These are phyloP conservation scores for Nudaria mundana DNA, from an alignment of 2,888 invertebrate genomes.

Conservation along the genomic window DNA sequence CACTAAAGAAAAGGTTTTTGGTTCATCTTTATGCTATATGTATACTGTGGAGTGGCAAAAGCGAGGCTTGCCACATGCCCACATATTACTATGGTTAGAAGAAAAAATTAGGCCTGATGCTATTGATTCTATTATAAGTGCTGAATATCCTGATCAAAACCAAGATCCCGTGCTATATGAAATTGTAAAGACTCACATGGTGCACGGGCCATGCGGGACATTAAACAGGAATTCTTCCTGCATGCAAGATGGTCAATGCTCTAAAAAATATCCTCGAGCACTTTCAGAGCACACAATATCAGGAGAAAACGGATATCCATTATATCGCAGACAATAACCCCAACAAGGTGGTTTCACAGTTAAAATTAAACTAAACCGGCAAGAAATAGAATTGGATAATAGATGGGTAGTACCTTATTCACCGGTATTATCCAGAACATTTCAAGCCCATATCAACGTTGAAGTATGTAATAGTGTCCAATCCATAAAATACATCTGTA, in stretches of 20 bases:
- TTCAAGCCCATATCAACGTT: slow-evolving; percentile 6
- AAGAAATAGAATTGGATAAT: neutral
- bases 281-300: neutral
- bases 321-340: neutral
- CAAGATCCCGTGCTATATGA: neutral
- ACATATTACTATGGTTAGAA: neutral
- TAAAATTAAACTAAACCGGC: neutral
- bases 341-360: neutral
- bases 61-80: too few species aligned
- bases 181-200: neutral
- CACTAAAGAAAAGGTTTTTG: too few species aligned
- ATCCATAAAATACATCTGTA: slow-evolving; percentile 2
- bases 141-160: neutral
- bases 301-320: neutral
- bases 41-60: too few species aligned
- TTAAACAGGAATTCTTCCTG: neutral
- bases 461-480: slow-evolving; percentile 5
- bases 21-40: too few species aligned
- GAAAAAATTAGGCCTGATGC: neutral
- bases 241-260: neutral
- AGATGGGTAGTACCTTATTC: slow-evolving; percentile 8
- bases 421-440: neutral
- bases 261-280: neutral
- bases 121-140: neutral
- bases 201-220: neutral